Evolutionary conservation across 2,113 vertebrate genomes (phyloP), one percentile per base, ranked within the genome.

Genomic region (Gobius niger): DNA sequence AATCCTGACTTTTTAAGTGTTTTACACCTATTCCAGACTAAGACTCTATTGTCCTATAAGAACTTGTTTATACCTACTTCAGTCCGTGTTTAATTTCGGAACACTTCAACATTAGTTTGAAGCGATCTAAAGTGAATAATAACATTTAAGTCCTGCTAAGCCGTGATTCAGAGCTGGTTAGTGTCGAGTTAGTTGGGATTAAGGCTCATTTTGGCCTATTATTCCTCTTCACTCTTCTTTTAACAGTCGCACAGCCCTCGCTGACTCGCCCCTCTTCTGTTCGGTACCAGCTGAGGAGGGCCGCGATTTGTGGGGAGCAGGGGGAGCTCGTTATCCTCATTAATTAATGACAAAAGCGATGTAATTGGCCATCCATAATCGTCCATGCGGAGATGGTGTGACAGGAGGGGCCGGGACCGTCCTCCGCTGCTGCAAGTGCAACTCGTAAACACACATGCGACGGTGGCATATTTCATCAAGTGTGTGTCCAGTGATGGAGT

Each of bases 361-460:
- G 87, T 92, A 92, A 90, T 92, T 92, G 90, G 88, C 91, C 91
- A 93, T 94, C 91, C 91, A 93, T 94, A 93, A 93, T 91, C 91
- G 82, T 84, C 90, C 89, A 89, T 87, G 92, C 89, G 78, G 77
- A 86, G 84, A 90, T 68, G 24, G 72, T 83, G 90, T 91, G 92
- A 93, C 91, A 92, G 91, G 81, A 86, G 83, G 88, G 80, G 76
- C 77, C 67, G 77, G 87, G 82, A 80, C 81, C 72, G 67, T 83
- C 80, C 72, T 82, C 81, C 72, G 81, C 81, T 76, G 75, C 73
- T 19, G 78, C 50, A 9, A 78, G 73, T 72, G 87, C 71, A 76
- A 78, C 80, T 88, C 77, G 88, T 80, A 91, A 88, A 92, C 88
- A 91, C 83, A 77, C 82, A n/a, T n/a, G 75, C 85, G 82, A 88